Conservation (phyloP, 2,888 invertebrate genomes). For the Agriopis aurantiaria region DNA sequence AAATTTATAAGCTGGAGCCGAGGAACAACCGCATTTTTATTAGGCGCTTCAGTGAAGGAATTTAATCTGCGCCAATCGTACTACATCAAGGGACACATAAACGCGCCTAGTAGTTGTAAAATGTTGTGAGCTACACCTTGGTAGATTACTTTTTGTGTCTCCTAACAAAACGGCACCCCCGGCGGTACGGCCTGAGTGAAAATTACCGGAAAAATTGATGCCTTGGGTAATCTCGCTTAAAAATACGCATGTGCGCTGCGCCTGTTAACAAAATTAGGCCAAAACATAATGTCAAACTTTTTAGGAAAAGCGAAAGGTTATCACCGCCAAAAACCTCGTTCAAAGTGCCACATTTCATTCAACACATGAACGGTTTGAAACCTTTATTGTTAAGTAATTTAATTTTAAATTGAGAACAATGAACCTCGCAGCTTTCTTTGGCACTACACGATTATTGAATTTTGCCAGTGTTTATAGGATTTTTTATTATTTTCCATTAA, state of each 20-base stretch:
- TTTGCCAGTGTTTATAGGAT: too few species aligned
- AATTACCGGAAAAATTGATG: slow-evolving; percentile 37
- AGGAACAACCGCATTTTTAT: too few species aligned
- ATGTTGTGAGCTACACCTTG: slow-evolving; percentile 38
- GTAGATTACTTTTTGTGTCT: slow-evolving; percentile 47
- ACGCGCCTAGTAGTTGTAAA: slow-evolving; percentile 25
- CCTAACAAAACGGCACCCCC: slow-evolving; percentile 46
- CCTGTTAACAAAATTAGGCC: slow-evolving; percentile 16
- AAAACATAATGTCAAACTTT: slow-evolving; percentile 9
- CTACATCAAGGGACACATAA: slow-evolving; percentile 22
- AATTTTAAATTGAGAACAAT: too few species aligned
- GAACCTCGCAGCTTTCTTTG: too few species aligned
- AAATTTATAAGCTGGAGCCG: too few species aligned
- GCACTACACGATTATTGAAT: too few species aligned
- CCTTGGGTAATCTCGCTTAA: slow-evolving; percentile 24
- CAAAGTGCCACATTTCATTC: too few species aligned
- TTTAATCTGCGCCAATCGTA: not conserved
- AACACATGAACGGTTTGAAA: too few species aligned
- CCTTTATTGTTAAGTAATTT: too few species aligned
- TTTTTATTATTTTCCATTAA: too few species aligned
- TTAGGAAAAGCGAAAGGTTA: slow-evolving; percentile 8
- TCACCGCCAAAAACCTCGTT: not conserved
- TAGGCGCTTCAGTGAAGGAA: too few species aligned
- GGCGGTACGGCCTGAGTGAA: slow-evolving; percentile 34
- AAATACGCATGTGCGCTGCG: slow-evolving; percentile 15